phyloP scores from a whole-genome alignment of 2,113 vertebrate genomes.

The Saccopteryx bilineata region DNA sequence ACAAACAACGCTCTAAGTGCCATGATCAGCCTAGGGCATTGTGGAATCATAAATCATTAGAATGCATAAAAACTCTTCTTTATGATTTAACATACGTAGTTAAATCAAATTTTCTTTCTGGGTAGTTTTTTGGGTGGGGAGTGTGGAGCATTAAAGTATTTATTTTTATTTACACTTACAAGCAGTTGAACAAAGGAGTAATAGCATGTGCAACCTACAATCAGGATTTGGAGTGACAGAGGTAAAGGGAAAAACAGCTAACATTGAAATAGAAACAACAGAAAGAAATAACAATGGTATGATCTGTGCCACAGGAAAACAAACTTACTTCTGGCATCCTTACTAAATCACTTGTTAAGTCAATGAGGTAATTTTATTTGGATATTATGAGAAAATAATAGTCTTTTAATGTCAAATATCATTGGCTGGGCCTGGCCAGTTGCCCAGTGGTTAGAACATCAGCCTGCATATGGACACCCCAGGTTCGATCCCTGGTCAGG shows the following conservation, averaged over 20 bases:
- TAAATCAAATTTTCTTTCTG: not conserved
- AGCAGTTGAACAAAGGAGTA: not conserved
- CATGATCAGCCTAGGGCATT: not conserved
- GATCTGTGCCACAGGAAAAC: not conserved
- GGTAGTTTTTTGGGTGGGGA: not conserved
- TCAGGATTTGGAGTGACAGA: not conserved
- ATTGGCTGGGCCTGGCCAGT: no score
- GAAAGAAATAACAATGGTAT: not conserved
- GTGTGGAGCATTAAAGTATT: not conserved
- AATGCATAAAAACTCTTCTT: not conserved
- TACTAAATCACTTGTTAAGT: not conserved
- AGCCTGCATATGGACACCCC: no score
- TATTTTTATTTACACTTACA: slow-evolving; percentile 21
- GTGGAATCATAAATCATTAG: not conserved
- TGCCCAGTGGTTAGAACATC: no score
- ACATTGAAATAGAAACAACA: not conserved
- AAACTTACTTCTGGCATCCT: not conserved
- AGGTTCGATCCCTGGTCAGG: no score
- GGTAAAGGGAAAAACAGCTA: not conserved
- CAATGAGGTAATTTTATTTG: slow-evolving; percentile 30
- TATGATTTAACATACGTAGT: not conserved
- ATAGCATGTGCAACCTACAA: not conserved
- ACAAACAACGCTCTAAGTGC: accelerated
- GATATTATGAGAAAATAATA: slow-evolving; percentile 30
- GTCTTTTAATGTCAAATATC: not conserved